A percentile compares a stretch with the other conserved stretches of the same genome.
These are phyloP conservation scores for Drosophila nigricruria DNA, from an alignment of 2,888 invertebrate genomes.

Conservation along the genomic window DNA sequence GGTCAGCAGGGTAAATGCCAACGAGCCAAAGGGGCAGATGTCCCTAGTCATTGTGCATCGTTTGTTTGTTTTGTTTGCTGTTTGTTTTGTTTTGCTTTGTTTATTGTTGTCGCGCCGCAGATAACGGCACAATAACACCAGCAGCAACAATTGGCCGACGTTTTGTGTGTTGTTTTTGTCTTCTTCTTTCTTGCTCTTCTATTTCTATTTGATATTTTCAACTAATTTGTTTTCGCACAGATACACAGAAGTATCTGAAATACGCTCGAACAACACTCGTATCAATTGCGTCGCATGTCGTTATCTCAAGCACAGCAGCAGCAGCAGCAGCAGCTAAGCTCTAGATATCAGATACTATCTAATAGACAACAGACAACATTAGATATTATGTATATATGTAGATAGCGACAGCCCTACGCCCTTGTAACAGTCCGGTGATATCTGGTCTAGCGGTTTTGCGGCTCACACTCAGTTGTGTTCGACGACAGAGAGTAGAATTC, in stretches of 20 bases:
- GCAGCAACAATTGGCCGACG: slow-evolving; percentile 39
- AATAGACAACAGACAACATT: slow-evolving; percentile 24
- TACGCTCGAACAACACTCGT: slow-evolving; percentile 30
- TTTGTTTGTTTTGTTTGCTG: slow-evolving; percentile 63
- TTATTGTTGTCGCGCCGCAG: slow-evolving; percentile 61
- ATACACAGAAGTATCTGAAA: slow-evolving; percentile 53
- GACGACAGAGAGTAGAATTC: neutral
- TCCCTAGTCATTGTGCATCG: slow-evolving; percentile 56
- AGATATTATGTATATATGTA: slow-evolving; percentile 27
- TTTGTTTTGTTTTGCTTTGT: slow-evolving; percentile 42
- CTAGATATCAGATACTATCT: slow-evolving; percentile 37
- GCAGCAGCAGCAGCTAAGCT: slow-evolving; percentile 40
- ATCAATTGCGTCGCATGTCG: slow-evolving; percentile 69
- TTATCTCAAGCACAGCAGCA: slow-evolving; percentile 54
- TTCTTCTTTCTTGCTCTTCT: neutral
- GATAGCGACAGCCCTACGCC: slow-evolving; percentile 37
- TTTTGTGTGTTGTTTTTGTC: slow-evolving; percentile 11
- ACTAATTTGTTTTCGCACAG: slow-evolving; percentile 58
- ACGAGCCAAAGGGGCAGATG: slow-evolving; percentile 34
- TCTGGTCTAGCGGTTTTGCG: slow-evolving; percentile 18
- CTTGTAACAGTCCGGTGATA: slow-evolving; percentile 22
- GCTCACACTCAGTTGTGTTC: slow-evolving; percentile 18
- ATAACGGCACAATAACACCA: slow-evolving; percentile 40
- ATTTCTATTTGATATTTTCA: slow-evolving; percentile 8
- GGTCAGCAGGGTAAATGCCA: neutral